Base-by-base conservation (phyloP, 2,113 vertebrate genomes). In the Leucopsar rothschildi region DNA sequence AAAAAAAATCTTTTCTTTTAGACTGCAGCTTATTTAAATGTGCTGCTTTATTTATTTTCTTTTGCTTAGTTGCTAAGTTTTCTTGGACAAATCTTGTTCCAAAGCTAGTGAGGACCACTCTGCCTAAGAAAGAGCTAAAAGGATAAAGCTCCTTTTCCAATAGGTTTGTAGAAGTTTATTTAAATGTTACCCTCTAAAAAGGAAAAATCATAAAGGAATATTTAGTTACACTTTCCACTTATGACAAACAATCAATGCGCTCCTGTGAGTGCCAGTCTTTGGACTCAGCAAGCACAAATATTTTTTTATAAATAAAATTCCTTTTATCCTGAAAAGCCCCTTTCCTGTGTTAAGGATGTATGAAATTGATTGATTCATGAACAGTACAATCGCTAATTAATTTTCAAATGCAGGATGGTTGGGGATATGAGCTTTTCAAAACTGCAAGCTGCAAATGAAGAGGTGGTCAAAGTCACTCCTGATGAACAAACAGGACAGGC, bases 1-100 rank as follows among this genome's bases (percentile, higher is more conserved):
- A 80, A 80, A 90, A 84, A 79, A 97, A 76, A 50, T 5, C 10
- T 83, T 94, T 91, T 80, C 56, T 82, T 96, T 81, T 77, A 78
- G 88, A 92, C 95, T 35, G 63, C 29, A 93, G 71, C 84, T 96
- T 47, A 79, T 81, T 86, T 92, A 96, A 97, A 72, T 45, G 50
- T 50, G 52, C 47, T 88, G 73, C 13, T 81, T 84, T 77, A 52
- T 77, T 71, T 90, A 64, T 95, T 96, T 83, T 69, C 68, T 84
- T 82, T 82, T 88, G 49, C 44, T 79, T 52, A 76, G 4, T 60
- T 95, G 86, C 84, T 97, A 95, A 53, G 80, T 96, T 75, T 89
- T 86, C 73, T 94, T 80, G 28, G 56, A 86, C 73, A 57, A 82
- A 56, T 59, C 53, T 82, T 70, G 28, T 65, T 82, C 35, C 92